Base-by-base conservation (phyloP, 2,797 vertebrate genomes). In the Hephaestus fuliginosus region DNA sequence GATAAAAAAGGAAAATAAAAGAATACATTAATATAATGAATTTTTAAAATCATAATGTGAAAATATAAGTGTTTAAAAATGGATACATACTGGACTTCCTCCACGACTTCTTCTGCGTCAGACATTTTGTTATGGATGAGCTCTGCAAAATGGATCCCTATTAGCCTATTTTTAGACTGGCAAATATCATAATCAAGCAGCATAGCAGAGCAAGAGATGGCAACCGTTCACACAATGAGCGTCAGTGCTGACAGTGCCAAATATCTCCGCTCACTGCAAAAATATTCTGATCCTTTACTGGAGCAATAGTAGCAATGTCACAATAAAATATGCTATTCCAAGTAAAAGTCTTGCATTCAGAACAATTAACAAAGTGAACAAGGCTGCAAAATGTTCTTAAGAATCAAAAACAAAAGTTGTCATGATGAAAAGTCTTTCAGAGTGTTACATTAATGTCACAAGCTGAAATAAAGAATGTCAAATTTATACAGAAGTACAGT, bases 21-120 rank as follows among this genome's bases (percentile, higher is more conserved):
- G 30, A n/a, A 44, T 41, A 6, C 48, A 30, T 51, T 8, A 25
- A 72, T 44, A 12, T 22, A 75, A 17, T 70, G 0, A 22, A 17
- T 30, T 63, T 49, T 10, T 8, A 25, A 25, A 1, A 4, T 14
- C 1, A 55, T 3, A 25, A 46, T 7, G 43, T 57, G 10, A 60
- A 51, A 49, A 15, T 49, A n/a, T 6, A 58, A 72, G 76, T 55
- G 17, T 22, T 17, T 25, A 53, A 60, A 69, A 86, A 10, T 15
- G n/a, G 41, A 30, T 61, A 95, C 95, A 61, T 90, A 96, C 95
- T 87, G 92, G 75, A 75, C 83, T 22, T 93, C 92, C 68, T 89
- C 90, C 70, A 85, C 15, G 20, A 93, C 85, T 20, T 95, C 95
- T 56, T 96, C 94, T 55, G 91, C 85, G 89, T 96, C 95, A 61